Evolutionary conservation across 2,797 vertebrate species (phyloP), one percentile per base, ranked within the genome.

Genomic region (Sebastes trivittatus): DNA sequence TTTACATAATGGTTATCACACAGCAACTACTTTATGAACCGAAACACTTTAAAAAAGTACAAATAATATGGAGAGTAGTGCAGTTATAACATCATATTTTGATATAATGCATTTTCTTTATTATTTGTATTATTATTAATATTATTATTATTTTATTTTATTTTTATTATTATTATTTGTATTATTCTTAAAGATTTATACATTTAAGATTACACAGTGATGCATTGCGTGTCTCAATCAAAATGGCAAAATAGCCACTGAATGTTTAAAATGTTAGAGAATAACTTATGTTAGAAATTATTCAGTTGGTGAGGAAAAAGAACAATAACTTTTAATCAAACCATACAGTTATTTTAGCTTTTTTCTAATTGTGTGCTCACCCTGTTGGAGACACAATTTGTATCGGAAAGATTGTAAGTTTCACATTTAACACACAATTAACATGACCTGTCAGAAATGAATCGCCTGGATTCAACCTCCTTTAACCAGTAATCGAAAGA

Each of bases 381-480:
- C 4, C 11, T 64, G 52, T n/a, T 32, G 27, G 10, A 60, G 52
- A 54, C 2, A 42, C 3, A 59, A 5, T 2, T 61, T 42, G 38
- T 1, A 42, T 42, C 16, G 16, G 42, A 30, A 4, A 11, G 3
- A 25, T 27, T 22, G 13, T 9, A 18, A 18, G 9, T 63, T 10
- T n/a, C n/a, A 67, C 55, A 38, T 42, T 38, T 38, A 38, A 38
- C 36, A 38, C 36, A 38, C 36, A 82, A 60, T 67, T 16, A 54
- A 38, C 2, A 8, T 0, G 5, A 27, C 3, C 5, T 27, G 5
- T 54, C 14, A 10, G 23, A 32, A 64, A 70, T 18, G 1, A 61
- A 52, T 46, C 8, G 18, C 27, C 34, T 49, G 34, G 6, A 68
- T 16, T 73, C n/a, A 25, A 52, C 6, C 4, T 10, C 5, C 16